Evolutionary conservation across 2,888 invertebrate species (phyloP).

Genomic region (Caenorhabditis virilis): DNA sequence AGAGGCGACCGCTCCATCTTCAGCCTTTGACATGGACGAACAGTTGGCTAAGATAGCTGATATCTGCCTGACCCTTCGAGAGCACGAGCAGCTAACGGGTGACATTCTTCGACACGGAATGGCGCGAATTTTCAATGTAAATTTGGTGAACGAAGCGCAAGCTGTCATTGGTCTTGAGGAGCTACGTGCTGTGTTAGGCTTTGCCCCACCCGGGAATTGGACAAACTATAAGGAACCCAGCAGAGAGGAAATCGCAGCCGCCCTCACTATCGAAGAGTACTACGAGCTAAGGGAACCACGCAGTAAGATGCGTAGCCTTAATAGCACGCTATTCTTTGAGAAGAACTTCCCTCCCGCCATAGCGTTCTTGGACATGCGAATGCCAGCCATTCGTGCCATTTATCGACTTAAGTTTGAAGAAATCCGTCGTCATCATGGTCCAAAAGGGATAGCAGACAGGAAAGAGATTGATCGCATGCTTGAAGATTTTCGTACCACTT

Average conservation of each 20-base stretch:
- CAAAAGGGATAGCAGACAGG: constrained; percentile 7
- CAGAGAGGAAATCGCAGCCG: constrained; percentile 20
- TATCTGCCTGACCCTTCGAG: constrained; percentile 17
- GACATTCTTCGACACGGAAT: constrained; percentile 15
- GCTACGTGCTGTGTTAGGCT: constrained; percentile 18
- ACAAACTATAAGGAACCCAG: constrained; percentile 13
- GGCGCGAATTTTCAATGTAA: constrained; percentile 6
- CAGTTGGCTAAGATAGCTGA: constrained; percentile 27
- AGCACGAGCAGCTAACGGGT: constrained; percentile 20
- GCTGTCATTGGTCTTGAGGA: constrained; percentile 13
- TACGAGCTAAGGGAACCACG: constrained; percentile 27
- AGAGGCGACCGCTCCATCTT: constrained; percentile 6
- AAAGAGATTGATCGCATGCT: constrained; percentile 7
- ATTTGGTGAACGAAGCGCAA: constrained; percentile 10
- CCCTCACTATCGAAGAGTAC: constrained; percentile 21
- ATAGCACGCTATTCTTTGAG: constrained; percentile 19
- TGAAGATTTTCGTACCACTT: constrained; percentile 1
- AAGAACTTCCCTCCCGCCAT: constrained; percentile 20
- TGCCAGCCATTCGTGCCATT: constrained; percentile 22
- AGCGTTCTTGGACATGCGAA: constrained; percentile 27
- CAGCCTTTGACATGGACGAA: constrained; percentile 8
- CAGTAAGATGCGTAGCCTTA: constrained; percentile 10
- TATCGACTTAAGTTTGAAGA: constrained; percentile 21
- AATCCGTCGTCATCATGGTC: neutral
- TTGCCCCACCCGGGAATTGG: constrained; percentile 17